Base-by-base conservation (phyloP, 2,113 vertebrate genomes). In the Lagopus muta region DNA sequence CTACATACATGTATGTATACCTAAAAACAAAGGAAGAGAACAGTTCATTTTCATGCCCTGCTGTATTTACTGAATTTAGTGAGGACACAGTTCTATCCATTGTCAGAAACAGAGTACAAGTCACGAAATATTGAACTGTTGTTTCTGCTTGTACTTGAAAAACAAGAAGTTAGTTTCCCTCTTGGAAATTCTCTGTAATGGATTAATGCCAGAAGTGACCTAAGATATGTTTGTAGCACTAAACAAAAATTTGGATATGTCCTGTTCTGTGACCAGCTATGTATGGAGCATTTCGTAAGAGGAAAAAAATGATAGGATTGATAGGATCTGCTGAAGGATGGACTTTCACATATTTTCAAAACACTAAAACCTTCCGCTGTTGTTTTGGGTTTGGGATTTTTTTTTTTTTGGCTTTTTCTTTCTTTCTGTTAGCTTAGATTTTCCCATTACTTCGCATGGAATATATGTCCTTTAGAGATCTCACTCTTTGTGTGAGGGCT, bases 1-100 rank as follows among this genome's bases (percentile, higher is more conserved):
- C 48, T 22, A 22, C 12, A 48, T 24, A 16, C 15, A 48, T 1
- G 2, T 64, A 8, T 3, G 21, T 1, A 1, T 60, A 40, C 38
- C 32, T 76, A 6, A 40, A 79, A 92, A 62, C 1, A 16, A 42
- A 83, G 36, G 17, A 75, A 11, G 9, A 20, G 22, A 75, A 61
- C 10, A 55, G 55, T 52, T 74, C 6, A 43, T 71, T 81, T 90
- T 73, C 12, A 8, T 20, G 16, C 8, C 30, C 66, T 43, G 7
- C 13, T 40, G 2, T 22, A 30, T 48, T 66, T 38, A 62, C 5
- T 32, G 57, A 84, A 57, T 25, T 75, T 42, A 65, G 28, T 34
- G 43, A n/a, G 30, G 61, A 65, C 9, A 12, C 3, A 82, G 17
- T 40, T 69, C 55, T 94, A 27, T 36, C 12, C 28, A 19, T 14